Percentiles rank a stretch among this genome's conserved stretches.
phyloP scores from a whole-genome alignment of 2,888 invertebrate species.

The Drosophila algonquin region DNA sequence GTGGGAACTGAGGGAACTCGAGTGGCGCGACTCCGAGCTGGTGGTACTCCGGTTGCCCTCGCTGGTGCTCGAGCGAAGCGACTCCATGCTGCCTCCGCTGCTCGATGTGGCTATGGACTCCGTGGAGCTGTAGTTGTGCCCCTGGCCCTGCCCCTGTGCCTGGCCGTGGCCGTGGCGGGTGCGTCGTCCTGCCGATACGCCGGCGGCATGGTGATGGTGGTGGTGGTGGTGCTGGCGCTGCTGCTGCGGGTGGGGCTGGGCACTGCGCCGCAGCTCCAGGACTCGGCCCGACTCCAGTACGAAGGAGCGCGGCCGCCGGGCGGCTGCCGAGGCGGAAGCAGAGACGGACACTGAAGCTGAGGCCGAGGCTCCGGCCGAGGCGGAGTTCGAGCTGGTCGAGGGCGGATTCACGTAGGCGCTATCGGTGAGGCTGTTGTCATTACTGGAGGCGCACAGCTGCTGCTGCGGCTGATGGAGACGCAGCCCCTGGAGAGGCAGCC shows the following conservation, averaged over 20 bases:
- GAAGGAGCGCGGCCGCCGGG: constrained; percentile 86
- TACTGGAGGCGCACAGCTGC: constrained; percentile 72
- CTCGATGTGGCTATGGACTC: constrained; percentile 95
- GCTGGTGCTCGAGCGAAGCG: constrained; percentile 93
- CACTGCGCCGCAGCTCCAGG: constrained; percentile 89
- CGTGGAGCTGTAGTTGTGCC: constrained; percentile 86
- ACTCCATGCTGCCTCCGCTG: constrained; percentile 94
- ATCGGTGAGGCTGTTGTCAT: constrained; percentile 81
- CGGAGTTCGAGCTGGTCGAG: constrained; percentile 66
- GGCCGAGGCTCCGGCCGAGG: constrained; percentile 57
- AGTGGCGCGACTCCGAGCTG: constrained; percentile 93
- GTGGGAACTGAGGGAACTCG: constrained; percentile 93
- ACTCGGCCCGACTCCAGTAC: constrained; percentile 88
- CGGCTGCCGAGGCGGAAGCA: constrained; percentile 45
- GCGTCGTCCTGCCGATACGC: constrained; percentile 27
- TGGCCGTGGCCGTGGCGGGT: constrained; percentile 16
- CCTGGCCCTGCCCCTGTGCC: constrained; percentile 20
- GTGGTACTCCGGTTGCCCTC: constrained; percentile 94
- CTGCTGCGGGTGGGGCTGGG: constrained; percentile 81
- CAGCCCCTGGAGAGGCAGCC: constrained; percentile 89
- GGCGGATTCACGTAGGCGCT: constrained; percentile 83
- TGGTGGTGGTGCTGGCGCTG: constrained; percentile 70
- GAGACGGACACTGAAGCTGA: constrained; percentile 52
- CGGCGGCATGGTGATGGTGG: constrained; percentile 80
- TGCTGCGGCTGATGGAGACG: constrained; percentile 82